Evolutionary conservation across 2,888 invertebrate genomes (phyloP), one percentile per base, ranked within the genome.

Genomic region (Abscondita cerata): DNA sequence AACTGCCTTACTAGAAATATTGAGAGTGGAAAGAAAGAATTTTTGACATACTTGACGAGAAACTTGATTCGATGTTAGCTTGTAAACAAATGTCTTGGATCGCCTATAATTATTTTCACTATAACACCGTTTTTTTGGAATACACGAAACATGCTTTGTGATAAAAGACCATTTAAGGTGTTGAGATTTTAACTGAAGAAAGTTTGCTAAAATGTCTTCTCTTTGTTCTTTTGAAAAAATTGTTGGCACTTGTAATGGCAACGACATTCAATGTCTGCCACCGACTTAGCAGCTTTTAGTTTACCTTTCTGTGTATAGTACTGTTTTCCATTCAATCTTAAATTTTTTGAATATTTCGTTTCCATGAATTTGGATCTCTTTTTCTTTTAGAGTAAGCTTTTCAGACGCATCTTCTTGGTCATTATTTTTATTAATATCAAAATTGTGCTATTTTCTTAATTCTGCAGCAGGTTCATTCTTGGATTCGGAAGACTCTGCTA

Each of bases 1-100:
- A n/a, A n/a, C n/a, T n/a, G n/a, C n/a, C n/a, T n/a, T n/a, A n/a
- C n/a, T n/a, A n/a, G n/a, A n/a, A n/a, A n/a, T n/a, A n/a, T n/a
- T n/a, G n/a, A n/a, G n/a, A n/a, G n/a, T n/a, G n/a, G n/a, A n/a
- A n/a, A n/a, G n/a, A n/a, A n/a, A n/a, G n/a, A n/a, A n/a, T 2
- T 12, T 41, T 41, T 41, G 41, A 41, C 41, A 41, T 41, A 11
- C 41, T 40, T n/a, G n/a, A n/a, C n/a, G n/a, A n/a, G n/a, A 9
- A 31, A 6, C 9, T 31, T 31, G 31, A 31, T 31, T 31, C 9
- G 31, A 31, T 31, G 31, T 31, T 31, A 31, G 9, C 5, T 31
- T 31, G 31, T 31, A 31, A 31, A 31, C 31, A 31, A 31, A 31
- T 9, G 31, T 31, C 31, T 31, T 31, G 9, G 31, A 31, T 31